A percentile compares a stretch with the other conserved stretches of the same genome.
These are phyloP conservation scores for Limanda limanda DNA, from an alignment of 2,113 vertebrate species.

Conservation along the genomic window DNA sequence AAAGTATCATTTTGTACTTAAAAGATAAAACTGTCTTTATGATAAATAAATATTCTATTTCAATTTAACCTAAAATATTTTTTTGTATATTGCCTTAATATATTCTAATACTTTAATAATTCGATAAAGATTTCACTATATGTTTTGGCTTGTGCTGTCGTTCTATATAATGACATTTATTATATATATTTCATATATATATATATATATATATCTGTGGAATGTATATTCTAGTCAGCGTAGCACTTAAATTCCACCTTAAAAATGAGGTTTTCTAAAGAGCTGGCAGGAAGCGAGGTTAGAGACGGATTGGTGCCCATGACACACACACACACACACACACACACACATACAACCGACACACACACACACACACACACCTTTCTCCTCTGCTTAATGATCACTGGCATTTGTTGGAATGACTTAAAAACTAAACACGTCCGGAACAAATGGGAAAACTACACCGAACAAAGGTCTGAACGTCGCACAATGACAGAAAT, in stretches of 20 bases:
- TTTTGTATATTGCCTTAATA: slow-evolving; percentile 67
- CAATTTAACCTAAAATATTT: slow-evolving; percentile 68
- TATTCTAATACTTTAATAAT: slow-evolving; percentile 78
- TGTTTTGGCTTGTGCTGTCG: slow-evolving; percentile 82
- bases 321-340: slow-evolving; percentile 11
- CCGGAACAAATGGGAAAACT: neutral
- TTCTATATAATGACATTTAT: slow-evolving; percentile 71
- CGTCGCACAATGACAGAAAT: slow-evolving; percentile 40
- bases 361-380: slow-evolving; percentile 13
- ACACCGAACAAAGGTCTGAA: slow-evolving; percentile 42
- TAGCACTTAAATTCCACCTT: slow-evolving; percentile 52
- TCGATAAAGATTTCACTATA: slow-evolving; percentile 71
- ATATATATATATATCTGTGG: slow-evolving; percentile 42
- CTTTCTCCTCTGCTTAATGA: slow-evolving; percentile 8
- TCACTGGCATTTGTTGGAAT: slow-evolving; percentile 48
- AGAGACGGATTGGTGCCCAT: slow-evolving; percentile 13
- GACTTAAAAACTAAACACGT: slow-evolving; percentile 40
- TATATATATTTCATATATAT: slow-evolving; percentile 33
- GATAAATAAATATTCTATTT: slow-evolving; percentile 77
- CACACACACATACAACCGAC: slow-evolving; percentile 14
- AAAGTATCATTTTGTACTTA: slow-evolving; percentile 21
- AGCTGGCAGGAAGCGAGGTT: slow-evolving; percentile 16
- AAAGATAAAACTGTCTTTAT: slow-evolving; percentile 50
- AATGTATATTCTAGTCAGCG: slow-evolving; percentile 51
- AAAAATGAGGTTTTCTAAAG: slow-evolving; percentile 43